Base-by-base conservation (phyloP, 2,797 vertebrate species). In the Mormyrus proboscirostris region DNA sequence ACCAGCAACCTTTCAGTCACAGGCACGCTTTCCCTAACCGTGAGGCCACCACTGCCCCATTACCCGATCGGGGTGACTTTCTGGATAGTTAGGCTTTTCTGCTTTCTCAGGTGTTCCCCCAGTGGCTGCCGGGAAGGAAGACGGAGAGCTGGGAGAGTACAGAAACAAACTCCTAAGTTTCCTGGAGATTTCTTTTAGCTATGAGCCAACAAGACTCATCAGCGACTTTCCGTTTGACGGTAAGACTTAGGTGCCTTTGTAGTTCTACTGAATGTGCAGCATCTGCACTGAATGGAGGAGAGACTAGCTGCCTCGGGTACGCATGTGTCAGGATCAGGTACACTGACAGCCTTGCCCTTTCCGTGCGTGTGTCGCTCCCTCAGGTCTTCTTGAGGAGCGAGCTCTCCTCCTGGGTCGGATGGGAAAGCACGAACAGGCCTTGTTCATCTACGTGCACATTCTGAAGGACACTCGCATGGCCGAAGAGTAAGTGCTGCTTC, bases 181-280 rank as follows among this genome's bases (percentile, higher is more conserved):
- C 92, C 92, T 99, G 91, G 97, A 99, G 88, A 96, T 96, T 91
- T 99, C 99, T 0, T 94, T 90, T 92, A 96, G 94, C 92, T 99
- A 99, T 19, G 97, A 99, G 88, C 98, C 99, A 3, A 94, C 96
- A 69, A 95, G 95, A 86, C 98, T 99, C 90, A 98, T 99, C 93
- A 99, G 98, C 41, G 96, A 99, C 93, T 99, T 99, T 88, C 99
- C 99, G 88, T 99, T 99, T 91, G 99, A 99, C 90, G 99, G 99
- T 99, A 92, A 95, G 97, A 93, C 57, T 29, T 0, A 41, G 10
- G 3, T 3, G 22, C 25, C 65, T 73, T 38, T 16, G 29, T 38
- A 6, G 38, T 33, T 0, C 25, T 12, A 14, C 69, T 73, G 69
- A 73, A 73, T 12, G 16, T 82, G 38, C 53, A 6, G 22, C 0